A percentile compares a stretch with the other conserved stretches of the same genome.
phyloP scores from a whole-genome alignment of 2,797 vertebrate genomes.

The Gallirallus australis region DNA sequence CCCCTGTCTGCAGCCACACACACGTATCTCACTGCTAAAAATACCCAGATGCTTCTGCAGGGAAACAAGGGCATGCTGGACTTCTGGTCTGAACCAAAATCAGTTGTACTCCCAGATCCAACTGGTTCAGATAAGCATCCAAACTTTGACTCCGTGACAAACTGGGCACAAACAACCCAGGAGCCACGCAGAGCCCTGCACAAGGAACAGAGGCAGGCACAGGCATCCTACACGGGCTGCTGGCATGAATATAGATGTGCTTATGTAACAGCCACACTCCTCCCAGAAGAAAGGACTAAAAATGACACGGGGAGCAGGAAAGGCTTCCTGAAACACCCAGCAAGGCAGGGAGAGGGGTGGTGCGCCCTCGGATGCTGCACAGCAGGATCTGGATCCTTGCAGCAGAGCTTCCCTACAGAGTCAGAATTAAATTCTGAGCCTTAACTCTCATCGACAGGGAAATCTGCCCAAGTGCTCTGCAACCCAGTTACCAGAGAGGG shows the following conservation, averaged over 20 bases:
- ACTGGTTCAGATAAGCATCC: conserved; percentile 23
- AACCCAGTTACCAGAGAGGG: fast-evolving
- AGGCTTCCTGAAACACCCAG: not conserved
- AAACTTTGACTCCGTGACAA: not conserved
- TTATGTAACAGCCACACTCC: not conserved
- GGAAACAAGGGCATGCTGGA: not conserved
- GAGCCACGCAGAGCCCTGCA: not conserved
- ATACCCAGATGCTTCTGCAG: not conserved
- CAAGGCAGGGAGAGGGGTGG: not conserved
- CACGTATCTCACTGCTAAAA: not conserved
- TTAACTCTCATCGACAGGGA: not conserved
- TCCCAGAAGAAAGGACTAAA: conserved; percentile 7
- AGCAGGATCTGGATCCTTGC: not conserved
- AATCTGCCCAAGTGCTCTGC: not conserved
- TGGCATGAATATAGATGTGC: not conserved
- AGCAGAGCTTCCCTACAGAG: not conserved
- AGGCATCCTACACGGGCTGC: not conserved
- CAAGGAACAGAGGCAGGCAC: fast-evolving
- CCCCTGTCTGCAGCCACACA: not conserved
- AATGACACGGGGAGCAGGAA: not conserved
- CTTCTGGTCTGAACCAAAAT: not conserved
- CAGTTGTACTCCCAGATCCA: conserved; percentile 1
- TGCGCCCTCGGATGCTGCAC: not conserved
- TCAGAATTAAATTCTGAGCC: not conserved
- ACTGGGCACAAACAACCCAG: not conserved